phyloP scores from a whole-genome alignment of 2,797 vertebrate genomes.

The Alauda arvensis region DNA sequence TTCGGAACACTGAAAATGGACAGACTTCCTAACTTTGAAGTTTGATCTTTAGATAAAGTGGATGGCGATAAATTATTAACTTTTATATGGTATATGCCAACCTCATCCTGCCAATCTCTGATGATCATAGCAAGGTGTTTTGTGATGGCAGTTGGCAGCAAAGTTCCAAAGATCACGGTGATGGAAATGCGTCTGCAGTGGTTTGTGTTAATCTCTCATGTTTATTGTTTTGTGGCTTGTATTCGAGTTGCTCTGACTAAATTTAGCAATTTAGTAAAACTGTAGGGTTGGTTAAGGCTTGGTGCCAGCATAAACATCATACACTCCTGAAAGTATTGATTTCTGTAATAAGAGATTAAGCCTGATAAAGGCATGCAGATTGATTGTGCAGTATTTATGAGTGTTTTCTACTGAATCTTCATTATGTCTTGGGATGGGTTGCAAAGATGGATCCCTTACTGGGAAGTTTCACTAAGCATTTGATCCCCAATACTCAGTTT shows the following conservation, averaged over 20 bases:
- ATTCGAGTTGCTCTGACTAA: background rate
- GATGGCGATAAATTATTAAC: constrained; percentile 55
- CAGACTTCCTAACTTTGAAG: background rate
- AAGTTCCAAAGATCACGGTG: constrained; percentile 32
- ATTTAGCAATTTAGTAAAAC: background rate
- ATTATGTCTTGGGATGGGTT: background rate
- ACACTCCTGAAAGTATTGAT: background rate
- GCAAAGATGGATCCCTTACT: background rate
- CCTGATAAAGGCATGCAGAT: background rate
- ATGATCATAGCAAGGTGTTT: background rate
- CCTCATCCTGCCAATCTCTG: background rate
- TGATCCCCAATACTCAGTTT: background rate
- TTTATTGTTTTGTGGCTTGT: background rate
- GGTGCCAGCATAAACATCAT: background rate
- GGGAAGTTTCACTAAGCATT: background rate
- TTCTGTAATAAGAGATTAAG: background rate
- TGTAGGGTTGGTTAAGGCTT: background rate
- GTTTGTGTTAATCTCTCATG: background rate
- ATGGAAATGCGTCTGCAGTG: background rate
- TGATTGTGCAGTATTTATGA: background rate
- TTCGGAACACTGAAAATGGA: background rate
- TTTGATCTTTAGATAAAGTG: constrained; percentile 28
- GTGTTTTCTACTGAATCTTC: background rate
- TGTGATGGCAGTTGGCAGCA: background rate
- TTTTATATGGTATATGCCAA: constrained; percentile 5